Evolutionary conservation across 1,140 invertebrate genomes (phyloP).

Genomic region (Conopomorpha cramerella): DNA sequence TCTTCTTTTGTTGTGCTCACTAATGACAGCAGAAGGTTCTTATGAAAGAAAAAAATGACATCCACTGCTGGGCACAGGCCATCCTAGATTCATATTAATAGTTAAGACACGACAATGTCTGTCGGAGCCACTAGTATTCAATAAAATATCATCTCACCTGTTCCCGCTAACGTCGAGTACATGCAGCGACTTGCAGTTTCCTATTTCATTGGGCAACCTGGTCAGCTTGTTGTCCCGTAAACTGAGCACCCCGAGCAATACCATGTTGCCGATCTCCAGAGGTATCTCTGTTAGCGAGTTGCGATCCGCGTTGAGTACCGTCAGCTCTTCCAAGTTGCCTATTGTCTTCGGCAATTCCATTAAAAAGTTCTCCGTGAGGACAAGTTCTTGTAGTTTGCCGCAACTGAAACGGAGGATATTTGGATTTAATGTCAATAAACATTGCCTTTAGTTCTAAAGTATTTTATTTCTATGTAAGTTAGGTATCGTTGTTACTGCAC

Average conservation of each 20-base stretch:
- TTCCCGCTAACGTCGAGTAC: conserved; percentile 98
- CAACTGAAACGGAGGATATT: conserved; percentile 71
- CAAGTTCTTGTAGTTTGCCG: conserved; percentile 92
- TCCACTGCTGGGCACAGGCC: too few species aligned
- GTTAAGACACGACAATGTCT: too few species aligned
- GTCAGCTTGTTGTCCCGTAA: conserved; percentile 94
- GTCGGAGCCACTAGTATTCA: too few species aligned
- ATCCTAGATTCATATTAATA: too few species aligned
- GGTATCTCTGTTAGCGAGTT: conserved; percentile 91
- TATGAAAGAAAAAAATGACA: too few species aligned
- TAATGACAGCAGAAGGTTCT: too few species aligned
- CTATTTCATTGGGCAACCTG: conserved; percentile 89
- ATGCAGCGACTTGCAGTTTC: conserved; percentile 89
- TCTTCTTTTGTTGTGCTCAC: too few species aligned
- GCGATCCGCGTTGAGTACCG: conserved; percentile 96
- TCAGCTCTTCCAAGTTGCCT: conserved; percentile 90
- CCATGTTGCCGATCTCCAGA: conserved; percentile 86
- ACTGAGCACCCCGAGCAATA: conserved; percentile 90
- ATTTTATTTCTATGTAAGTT: too few species aligned
- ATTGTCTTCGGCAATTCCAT: conserved; percentile 89
- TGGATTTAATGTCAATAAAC: too few species aligned
- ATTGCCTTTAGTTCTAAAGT: too few species aligned
- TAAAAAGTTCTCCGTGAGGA: conserved; percentile 96
- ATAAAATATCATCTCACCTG: conserved; percentile 61
- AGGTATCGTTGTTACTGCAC: too few species aligned